Base-by-base conservation (phyloP, 2,888 invertebrate genomes). In the Pogonocherus hispidulus region DNA sequence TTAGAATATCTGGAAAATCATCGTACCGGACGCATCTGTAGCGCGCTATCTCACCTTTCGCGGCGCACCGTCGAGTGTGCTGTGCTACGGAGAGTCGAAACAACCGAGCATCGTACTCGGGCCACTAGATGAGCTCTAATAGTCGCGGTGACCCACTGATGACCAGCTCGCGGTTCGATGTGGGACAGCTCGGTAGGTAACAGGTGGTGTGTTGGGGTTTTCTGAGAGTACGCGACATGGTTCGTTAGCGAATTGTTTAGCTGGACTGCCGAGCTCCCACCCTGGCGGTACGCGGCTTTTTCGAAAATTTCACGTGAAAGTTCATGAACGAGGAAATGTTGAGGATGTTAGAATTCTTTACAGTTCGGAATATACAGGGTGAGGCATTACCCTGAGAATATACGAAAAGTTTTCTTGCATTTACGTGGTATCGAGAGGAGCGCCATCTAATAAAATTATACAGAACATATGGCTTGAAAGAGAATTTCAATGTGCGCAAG, bases 121-220 rank as follows among this genome's bases (percentile, higher is more conserved):
- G 70, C 75, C 70, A 63, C 72, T 78, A 79, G 81, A 82, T 81
- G 82, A 82, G 84, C 83, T 84, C 83, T 83, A 80, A 81, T 85
- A 83, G 83, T 82, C 76, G 76, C 78, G 80, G 73, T 84, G 84
- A 84, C 84, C 84, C 82, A 84, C 77, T 80, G 79, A 64, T 81
- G 80, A 79, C 77, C 80, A 79, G 69, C 70, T 44, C 11, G 59
- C 56, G 49, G 57, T 59, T 16, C 65, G 70, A 79, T 78, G 77
- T 79, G 80, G 79, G 77, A 75, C 78, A 75, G 19, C 32, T 46
- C 32, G 46, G 69, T 57, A 60, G 54, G 66, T 71, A 69, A 73
- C 76, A 72, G 75, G 74, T 75, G 73, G 52, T 67, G 62, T 16
- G 63, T 37, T 37, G 49, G 55, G 32, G 35, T 55, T 47, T 14